Evolutionary conservation across 2,888 invertebrate species (phyloP).

Genomic region (Punctoribates punctum): DNA sequence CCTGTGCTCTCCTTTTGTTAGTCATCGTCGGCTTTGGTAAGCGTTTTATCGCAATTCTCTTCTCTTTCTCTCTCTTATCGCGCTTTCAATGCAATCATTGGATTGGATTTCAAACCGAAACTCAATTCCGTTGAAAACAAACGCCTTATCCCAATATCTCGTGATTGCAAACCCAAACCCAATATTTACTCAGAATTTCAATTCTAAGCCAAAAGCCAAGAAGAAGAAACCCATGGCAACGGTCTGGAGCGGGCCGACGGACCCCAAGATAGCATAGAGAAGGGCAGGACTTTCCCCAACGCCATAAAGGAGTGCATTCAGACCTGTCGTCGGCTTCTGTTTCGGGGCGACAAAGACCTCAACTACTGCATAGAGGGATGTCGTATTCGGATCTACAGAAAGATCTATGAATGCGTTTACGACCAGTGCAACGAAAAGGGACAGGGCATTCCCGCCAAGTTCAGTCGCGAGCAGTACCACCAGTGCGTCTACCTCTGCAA

Average conservation of each 20-base stretch:
- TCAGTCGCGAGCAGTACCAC: conserved; percentile 35
- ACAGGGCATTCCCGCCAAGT: conserved; percentile 9
- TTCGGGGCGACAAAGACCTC: conserved; percentile 29
- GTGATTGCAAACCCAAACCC: too few species aligned
- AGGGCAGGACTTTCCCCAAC: neutral
- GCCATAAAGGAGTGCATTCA: conserved; percentile 30
- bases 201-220: too few species aligned
- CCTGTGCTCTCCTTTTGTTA: too few species aligned
- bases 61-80: too few species aligned
- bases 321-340: conserved; percentile 26
- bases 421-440: conserved; percentile 39
- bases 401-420: conserved; percentile 37
- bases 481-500: conserved; percentile 40
- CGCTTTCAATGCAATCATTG: too few species aligned
- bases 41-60: too few species aligned
- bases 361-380: conserved; percentile 41
- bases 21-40: too few species aligned
- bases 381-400: conserved; percentile 31
- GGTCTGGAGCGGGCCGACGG: neutral
- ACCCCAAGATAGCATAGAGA: neutral
- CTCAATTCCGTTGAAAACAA: too few species aligned
- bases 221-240: too few species aligned
- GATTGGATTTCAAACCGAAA: too few species aligned
- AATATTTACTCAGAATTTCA: too few species aligned
- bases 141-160: too few species aligned